Percentiles rank a stretch among this genome's conserved stretches.
phyloP scores from a whole-genome alignment of 1,140 invertebrate genomes.

The Ceratina australensis region DNA sequence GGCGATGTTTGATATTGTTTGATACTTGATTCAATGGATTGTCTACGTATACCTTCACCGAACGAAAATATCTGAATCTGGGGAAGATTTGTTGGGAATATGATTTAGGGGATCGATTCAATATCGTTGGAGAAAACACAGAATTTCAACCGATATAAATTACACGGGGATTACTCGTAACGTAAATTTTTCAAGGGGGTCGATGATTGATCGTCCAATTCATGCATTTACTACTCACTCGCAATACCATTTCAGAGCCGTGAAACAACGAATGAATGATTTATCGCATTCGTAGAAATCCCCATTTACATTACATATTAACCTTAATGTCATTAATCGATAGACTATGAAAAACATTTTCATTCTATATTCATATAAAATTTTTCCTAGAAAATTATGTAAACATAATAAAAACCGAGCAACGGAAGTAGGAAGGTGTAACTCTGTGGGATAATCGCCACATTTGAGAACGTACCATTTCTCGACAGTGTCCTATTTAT shows the following conservation, averaged over 20 bases:
- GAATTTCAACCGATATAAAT: not conserved
- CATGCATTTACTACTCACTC: slow-evolving; percentile 29
- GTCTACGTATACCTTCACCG: not conserved
- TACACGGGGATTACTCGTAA: slow-evolving; percentile 4
- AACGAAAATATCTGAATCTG: not conserved
- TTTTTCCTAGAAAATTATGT: too few relatives aligned
- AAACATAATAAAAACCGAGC: too few relatives aligned
- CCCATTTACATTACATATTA: too few relatives aligned
- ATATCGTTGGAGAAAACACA: not conserved
- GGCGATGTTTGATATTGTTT: not conserved
- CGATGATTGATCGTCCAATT: slow-evolving; percentile 47
- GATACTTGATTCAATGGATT: not conserved
- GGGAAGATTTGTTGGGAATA: too few relatives aligned
- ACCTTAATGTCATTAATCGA: too few relatives aligned
- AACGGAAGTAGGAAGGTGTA: too few relatives aligned
- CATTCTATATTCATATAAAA: too few relatives aligned
- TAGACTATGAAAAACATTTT: too few relatives aligned
- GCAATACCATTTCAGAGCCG: slow-evolving; percentile 36
- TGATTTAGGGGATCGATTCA: too few relatives aligned
- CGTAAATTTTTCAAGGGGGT: slow-evolving; percentile 40
- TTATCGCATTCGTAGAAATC: slow-evolving; percentile 8
- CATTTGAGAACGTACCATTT: too few relatives aligned
- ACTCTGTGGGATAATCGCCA: too few relatives aligned
- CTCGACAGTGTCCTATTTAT: too few relatives aligned
- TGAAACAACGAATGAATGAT: slow-evolving; percentile 26